phyloP scores from a whole-genome alignment of 2,888 invertebrate genomes.

The Macropis europaea region DNA sequence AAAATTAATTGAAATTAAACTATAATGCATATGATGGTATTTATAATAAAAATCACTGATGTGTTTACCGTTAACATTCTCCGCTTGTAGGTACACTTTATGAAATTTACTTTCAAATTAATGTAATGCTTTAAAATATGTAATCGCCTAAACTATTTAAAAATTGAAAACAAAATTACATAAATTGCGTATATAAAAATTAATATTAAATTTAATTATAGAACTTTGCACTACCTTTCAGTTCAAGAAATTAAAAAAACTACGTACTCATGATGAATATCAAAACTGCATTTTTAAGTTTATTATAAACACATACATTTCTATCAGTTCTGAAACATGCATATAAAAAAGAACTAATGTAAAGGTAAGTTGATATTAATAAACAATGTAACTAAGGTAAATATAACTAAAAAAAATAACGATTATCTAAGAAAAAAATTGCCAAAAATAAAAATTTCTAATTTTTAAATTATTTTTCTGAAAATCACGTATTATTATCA shows the following conservation, averaged over 20 bases:
- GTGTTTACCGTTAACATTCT: conserved; percentile 16
- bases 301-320: background rate
- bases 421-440: background rate
- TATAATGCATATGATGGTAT: conserved; percentile 2
- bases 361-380: conserved; percentile 31
- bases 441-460: conserved; percentile 2
- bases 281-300: background rate
- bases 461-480: conserved; percentile 5
- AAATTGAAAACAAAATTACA: background rate
- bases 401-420: conserved; percentile 2
- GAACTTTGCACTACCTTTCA: background rate
- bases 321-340: conserved; percentile 10
- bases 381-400: background rate
- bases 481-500: conserved; percentile 1
- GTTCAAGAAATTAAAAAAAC: background rate
- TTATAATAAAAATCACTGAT: conserved; percentile 3
- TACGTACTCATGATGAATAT: background rate
- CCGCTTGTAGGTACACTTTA: conserved; percentile 18
- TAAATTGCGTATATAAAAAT: background rate
- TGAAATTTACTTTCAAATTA: conserved; percentile 4
- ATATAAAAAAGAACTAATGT: background rate
- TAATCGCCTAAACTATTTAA: conserved; percentile 9
- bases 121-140: background rate
- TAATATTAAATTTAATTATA: background rate
- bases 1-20: conserved; percentile 34